Base-by-base conservation (phyloP, 2,113 vertebrate species). In the Theristicus caerulescens region DNA sequence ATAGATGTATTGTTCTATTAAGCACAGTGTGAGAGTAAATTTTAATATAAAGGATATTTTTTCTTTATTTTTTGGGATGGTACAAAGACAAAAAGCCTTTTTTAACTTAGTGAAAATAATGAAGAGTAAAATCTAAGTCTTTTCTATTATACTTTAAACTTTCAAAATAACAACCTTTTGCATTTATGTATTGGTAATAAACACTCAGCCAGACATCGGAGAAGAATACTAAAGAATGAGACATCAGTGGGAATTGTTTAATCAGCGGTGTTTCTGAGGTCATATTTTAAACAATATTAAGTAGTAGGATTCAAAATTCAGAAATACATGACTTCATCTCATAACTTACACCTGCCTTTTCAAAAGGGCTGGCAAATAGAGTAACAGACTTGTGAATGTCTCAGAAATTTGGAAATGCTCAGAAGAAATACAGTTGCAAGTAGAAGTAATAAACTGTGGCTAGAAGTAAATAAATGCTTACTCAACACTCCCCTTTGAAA, bases 1-100 rank as follows among this genome's bases (percentile, higher is more conserved):
- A 97, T 80, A 97, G 96, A 97, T 96, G 95, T 93, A 97, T 88
- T 82, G 82, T 96, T 87, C 81, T 85, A 97, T 98, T 97, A 98
- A 93, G 65, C 61, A 52, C 52, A 61, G 55, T 82, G 72, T 96
- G 93, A 94, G n/a, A 95, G 61, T 82, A 94, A 94, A 86, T 94
- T 97, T 91, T 96, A 88, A 88, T 83, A 59, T 92, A 69, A 94
- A 96, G 74, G 52, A 57, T 97, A 77, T 64, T 97, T 94, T 81
- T 49, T 74, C 62, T 92, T 81, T 83, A 44, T 77, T 89, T 90
- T 95, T 78, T 7, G 57, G 76, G 61, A 88, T 91, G 25, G 17
- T 79, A 74, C 17, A 88, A 90, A 70, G 85, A 51, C 26, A 91
- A 55, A 87, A 87, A 58, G 14, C n/a, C 59, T 82, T 92, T 95